These are phyloP conservation scores for Frankliniella fusca DNA, from an alignment of 2,888 invertebrate species.

Conservation along the genomic window DNA sequence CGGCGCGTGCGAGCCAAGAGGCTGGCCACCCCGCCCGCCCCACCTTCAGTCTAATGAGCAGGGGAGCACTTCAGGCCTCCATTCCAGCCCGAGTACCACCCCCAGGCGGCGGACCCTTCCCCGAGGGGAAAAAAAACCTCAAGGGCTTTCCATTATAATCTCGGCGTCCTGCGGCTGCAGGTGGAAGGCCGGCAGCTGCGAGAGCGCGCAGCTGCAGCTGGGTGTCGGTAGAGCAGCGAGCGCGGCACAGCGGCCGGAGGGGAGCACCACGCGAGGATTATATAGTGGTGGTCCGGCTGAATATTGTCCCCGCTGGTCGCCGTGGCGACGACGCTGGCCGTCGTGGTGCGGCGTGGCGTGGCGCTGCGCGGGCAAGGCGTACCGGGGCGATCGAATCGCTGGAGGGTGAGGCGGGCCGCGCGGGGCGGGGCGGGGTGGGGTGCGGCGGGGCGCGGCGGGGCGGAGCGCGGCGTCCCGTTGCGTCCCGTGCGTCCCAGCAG, in stretches of 20 bases:
- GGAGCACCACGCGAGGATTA: not conserved
- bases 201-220: not conserved
- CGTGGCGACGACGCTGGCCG: not conserved
- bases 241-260: not conserved
- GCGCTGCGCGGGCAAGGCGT: not conserved
- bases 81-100: not conserved
- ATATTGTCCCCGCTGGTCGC: constrained; percentile 10
- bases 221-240: not conserved
- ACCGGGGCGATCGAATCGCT: constrained; percentile 21
- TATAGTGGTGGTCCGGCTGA: not conserved
- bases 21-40: not conserved
- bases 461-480: no score
- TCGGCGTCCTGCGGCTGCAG: no score
- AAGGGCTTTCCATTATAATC: not conserved
- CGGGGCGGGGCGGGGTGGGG: not conserved
- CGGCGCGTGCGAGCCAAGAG: not conserved
- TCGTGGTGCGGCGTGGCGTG: not conserved
- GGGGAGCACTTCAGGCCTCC: not conserved
- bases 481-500: not conserved
- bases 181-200: not conserved
- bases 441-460: not conserved
- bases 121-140: not conserved
- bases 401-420: constrained; percentile 1
- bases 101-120: not conserved
- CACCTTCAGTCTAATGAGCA: not conserved